Conservation (phyloP, 2,113 vertebrate genomes). For the Raphicerus campestris region DNA sequence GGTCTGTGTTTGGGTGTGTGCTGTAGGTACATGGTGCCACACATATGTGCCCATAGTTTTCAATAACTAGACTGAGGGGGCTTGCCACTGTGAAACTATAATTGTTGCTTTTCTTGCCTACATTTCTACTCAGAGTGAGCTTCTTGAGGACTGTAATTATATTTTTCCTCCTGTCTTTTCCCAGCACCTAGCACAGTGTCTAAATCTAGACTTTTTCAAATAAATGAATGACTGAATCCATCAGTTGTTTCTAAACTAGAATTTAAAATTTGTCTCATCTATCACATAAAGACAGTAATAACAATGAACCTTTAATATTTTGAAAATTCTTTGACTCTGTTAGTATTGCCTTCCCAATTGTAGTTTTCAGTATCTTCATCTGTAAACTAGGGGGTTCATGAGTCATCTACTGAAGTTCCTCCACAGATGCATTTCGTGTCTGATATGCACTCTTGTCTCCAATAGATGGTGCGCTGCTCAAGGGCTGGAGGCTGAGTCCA, state of each 20-base stretch:
- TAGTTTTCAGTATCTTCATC: neutral
- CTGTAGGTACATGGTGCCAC: neutral
- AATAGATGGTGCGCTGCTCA: neutral
- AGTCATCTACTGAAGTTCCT: neutral
- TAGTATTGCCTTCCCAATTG: neutral
- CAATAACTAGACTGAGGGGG: neutral
- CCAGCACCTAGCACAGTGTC: neutral
- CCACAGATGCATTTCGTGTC: neutral
- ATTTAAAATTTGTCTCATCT: neutral
- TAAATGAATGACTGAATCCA: neutral
- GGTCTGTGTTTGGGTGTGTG: neutral
- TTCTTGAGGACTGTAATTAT: neutral
- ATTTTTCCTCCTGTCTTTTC: neutral
- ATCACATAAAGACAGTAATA: neutral
- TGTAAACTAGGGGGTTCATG: neutral
- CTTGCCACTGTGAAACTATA: neutral
- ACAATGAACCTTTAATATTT: neutral
- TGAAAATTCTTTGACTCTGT: neutral
- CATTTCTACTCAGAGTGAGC: neutral
- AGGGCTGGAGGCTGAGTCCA: neutral
- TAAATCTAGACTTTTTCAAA: neutral
- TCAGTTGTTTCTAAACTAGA: constrained; percentile 1
- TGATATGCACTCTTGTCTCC: neutral
- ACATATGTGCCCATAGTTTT: neutral
- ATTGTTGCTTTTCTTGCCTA: neutral